Evolutionary conservation across 2,797 vertebrate species (phyloP).

Genomic region (Liasis olivaceus): DNA sequence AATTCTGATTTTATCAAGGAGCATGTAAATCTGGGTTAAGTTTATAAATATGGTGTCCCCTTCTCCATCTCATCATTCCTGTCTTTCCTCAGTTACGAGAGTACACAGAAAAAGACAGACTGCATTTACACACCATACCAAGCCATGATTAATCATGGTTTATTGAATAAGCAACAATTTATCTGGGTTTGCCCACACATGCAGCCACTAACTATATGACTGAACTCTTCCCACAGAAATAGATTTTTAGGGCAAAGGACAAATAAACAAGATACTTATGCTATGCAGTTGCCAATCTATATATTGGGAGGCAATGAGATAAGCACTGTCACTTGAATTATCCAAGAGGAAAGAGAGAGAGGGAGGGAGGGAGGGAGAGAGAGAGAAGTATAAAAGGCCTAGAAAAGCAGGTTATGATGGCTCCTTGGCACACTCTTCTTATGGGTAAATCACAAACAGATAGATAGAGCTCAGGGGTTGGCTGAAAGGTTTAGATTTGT

Average conservation of each 20-base stretch:
- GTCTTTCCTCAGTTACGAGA: not conserved
- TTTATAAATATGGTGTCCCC: not conserved
- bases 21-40: not conserved
- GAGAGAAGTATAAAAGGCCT: not conserved
- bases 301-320: conserved; percentile 16
- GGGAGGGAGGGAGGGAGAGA: not conserved
- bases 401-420: not conserved
- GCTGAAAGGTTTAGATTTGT: no score
- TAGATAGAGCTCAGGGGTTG: not conserved
- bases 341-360: not conserved
- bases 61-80: not conserved
- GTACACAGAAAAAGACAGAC: not conserved
- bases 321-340: not conserved
- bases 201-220: not conserved
- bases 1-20: not conserved
- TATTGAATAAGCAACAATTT: not conserved
- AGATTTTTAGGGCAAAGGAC: conserved; percentile 27
- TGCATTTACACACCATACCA: not conserved
- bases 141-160: not conserved
- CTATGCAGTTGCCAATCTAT: not conserved
- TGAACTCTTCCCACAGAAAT: not conserved
- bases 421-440: not conserved
- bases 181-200: not conserved
- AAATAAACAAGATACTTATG: not conserved
- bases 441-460: not conserved